Percentiles rank a stretch among this genome's conserved stretches.
phyloP scores from a whole-genome alignment of 2,113 vertebrate species.

The Archilochus colubris region DNA sequence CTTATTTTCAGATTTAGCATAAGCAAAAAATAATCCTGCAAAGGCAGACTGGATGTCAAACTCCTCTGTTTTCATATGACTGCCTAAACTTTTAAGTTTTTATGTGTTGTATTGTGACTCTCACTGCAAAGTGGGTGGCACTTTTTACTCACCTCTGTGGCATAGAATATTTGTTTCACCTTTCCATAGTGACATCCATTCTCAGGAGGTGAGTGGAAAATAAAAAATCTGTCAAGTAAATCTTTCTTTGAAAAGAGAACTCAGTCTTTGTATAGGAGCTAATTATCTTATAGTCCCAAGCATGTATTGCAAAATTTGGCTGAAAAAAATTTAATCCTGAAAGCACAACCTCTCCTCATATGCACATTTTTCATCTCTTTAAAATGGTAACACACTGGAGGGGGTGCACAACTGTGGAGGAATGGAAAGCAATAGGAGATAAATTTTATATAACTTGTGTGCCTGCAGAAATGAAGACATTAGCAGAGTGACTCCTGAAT shows the following conservation, averaged over 20 bases:
- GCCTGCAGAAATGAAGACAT: background rate
- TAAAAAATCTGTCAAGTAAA: background rate
- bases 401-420: background rate
- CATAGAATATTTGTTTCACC: background rate
- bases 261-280: background rate
- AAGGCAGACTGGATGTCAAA: background rate
- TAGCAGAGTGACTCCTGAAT: conserved; percentile 14
- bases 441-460: background rate
- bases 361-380: background rate
- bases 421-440: background rate
- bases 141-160: background rate
- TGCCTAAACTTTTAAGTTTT: background rate
- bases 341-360: background rate
- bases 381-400: background rate
- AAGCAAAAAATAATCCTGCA: background rate
- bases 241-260: background rate
- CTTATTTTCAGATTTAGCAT: background rate
- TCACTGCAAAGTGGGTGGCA: background rate
- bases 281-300: background rate
- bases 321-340: background rate
- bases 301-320: background rate
- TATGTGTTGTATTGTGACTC: background rate
- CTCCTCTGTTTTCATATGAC: background rate
- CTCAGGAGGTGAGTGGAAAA: background rate
- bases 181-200: background rate